Percentiles rank a stretch among this genome's conserved stretches.
phyloP scores from a whole-genome alignment of 2,113 vertebrate species.

The Syngnathus floridae region DNA sequence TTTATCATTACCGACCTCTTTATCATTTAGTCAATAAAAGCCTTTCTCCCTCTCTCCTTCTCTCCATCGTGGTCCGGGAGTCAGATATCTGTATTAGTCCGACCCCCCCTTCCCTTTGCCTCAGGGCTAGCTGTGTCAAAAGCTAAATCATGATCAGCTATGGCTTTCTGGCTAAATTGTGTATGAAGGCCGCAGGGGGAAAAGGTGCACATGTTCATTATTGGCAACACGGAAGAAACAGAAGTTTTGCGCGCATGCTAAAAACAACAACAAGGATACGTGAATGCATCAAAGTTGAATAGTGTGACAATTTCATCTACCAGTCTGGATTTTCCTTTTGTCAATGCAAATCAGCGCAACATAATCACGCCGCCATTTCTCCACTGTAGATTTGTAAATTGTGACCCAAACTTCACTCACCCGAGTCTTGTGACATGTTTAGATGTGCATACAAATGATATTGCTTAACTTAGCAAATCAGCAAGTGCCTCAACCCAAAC shows the following conservation, averaged over 20 bases:
- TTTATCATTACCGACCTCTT: constrained; percentile 99
- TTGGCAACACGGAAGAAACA: constrained; percentile 85
- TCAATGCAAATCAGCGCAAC: constrained; percentile 19
- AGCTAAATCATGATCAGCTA: constrained; percentile 99
- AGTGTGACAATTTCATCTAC: constrained; percentile 2
- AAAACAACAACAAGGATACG: constrained; percentile 61
- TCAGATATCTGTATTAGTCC: constrained; percentile 99
- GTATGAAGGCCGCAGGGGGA: constrained; percentile 96
- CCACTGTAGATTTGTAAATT: neutral
- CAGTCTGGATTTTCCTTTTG: neutral
- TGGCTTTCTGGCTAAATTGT: constrained; percentile 99
- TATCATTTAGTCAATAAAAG: constrained; percentile 99
- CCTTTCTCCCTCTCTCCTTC: constrained; percentile 85
- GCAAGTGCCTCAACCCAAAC: neutral
- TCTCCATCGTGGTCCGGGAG: constrained; percentile 90
- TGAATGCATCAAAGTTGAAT: constrained; percentile 27
- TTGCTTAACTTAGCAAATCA: neutral
- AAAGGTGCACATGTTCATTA: constrained; percentile 99
- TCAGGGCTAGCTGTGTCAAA: constrained; percentile 97
- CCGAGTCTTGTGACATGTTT: neutral
- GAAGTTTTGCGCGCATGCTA: constrained; percentile 68
- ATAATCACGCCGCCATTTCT: neutral
- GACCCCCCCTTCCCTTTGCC: constrained; percentile 70
- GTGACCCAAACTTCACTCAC: neutral
- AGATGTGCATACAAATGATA: neutral